phyloP scores from a whole-genome alignment of 2,797 vertebrate species.

The Podarcis siculus region DNA sequence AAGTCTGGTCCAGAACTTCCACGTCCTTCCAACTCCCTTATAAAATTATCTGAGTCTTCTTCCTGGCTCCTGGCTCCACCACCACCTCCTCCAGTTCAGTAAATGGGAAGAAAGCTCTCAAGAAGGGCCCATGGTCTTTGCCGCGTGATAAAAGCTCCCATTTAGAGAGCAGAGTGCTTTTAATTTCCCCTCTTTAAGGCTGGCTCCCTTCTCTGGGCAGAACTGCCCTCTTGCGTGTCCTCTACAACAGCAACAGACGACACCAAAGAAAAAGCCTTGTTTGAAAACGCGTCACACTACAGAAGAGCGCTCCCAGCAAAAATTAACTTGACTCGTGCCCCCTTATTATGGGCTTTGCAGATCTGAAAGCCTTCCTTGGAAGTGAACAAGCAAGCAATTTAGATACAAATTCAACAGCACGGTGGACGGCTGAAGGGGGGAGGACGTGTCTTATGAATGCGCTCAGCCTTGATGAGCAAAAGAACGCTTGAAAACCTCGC shows the following conservation, averaged over 20 bases:
- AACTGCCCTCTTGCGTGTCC: background rate
- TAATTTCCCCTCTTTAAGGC: constrained; percentile 45
- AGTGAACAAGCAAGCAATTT: constrained; percentile 1
- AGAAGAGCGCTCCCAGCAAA: constrained; percentile 21
- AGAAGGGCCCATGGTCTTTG: background rate
- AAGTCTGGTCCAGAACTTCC: too few species aligned
- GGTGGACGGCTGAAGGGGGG: background rate
- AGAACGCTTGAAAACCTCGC: background rate
- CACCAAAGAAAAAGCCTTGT: constrained; percentile 45
- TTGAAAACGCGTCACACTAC: constrained; percentile 19
- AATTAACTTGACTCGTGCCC: constrained; percentile 58
- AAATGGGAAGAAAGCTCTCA: constrained; percentile 14
- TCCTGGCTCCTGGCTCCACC: rapidly evolving
- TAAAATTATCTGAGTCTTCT: constrained; percentile 20
- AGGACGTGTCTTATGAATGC: background rate
- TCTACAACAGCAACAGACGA: constrained; percentile 40
- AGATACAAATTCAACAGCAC: background rate
- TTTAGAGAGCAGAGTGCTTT: constrained; percentile 26
- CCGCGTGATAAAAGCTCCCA: background rate
- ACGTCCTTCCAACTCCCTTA: background rate
- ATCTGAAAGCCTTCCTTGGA: background rate
- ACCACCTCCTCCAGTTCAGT: background rate
- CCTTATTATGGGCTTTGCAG: background rate
- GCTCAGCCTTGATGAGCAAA: too few species aligned
- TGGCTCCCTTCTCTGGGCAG: constrained; percentile 16